phyloP scores from a whole-genome alignment of 2,888 invertebrate genomes.

The Choreutis nemorana region DNA sequence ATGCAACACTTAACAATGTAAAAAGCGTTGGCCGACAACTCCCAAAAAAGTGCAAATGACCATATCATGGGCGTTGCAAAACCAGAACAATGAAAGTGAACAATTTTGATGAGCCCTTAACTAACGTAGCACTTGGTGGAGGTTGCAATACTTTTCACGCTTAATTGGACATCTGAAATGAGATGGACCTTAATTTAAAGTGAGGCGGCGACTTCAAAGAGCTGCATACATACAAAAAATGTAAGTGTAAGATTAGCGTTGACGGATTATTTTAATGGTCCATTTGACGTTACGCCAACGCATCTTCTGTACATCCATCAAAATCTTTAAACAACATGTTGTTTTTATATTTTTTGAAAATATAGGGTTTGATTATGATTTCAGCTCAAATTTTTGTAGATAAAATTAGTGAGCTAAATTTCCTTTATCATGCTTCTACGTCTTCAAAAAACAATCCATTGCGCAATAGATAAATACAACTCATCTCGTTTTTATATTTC shows the following conservation, averaged over 20 bases:
- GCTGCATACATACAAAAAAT: conserved; percentile 30
- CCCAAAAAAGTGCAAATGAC: conserved; percentile 21
- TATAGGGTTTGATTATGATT: too few relatives aligned
- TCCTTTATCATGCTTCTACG: too few relatives aligned
- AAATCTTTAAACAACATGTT: too few relatives aligned
- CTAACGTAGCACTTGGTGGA: conserved; percentile 30
- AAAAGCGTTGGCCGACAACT: too few relatives aligned
- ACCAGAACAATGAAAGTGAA: conserved; percentile 36
- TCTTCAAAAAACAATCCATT: too few relatives aligned
- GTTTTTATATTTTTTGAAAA: too few relatives aligned
- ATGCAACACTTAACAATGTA: too few relatives aligned
- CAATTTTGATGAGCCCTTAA: conserved; percentile 46
- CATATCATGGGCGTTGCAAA: conserved; percentile 28
- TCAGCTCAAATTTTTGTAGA: too few relatives aligned
- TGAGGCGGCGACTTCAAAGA: conserved; percentile 50
- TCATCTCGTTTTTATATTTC: too few relatives aligned
- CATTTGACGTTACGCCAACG: conserved; percentile 30
- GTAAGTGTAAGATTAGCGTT: conserved; percentile 48
- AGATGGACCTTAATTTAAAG: conserved; percentile 43
- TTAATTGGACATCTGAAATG: conserved; percentile 55
- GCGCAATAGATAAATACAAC: too few relatives aligned
- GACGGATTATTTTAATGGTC: conserved; percentile 52
- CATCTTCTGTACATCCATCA: too few relatives aligned
- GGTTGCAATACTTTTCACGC: conserved; percentile 45
- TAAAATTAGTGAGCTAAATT: too few relatives aligned